Conservation (phyloP, 2,888 invertebrate genomes). For the Agonopterix alstromeriana region DNA sequence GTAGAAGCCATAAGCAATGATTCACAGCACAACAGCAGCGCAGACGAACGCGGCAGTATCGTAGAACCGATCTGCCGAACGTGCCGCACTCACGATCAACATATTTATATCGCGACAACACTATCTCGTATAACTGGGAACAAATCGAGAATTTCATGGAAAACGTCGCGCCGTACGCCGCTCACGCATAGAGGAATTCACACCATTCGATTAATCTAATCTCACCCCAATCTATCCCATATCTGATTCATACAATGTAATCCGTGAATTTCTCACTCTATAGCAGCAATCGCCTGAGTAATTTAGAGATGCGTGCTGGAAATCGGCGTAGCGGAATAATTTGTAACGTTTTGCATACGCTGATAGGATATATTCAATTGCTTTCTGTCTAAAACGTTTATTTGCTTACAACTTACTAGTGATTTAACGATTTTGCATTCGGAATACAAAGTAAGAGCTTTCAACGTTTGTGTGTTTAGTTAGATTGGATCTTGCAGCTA, state of each 20-base stretch:
- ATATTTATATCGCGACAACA: constrained; percentile 38
- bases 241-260: constrained; percentile 25
- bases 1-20: background rate
- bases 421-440: constrained; percentile 20
- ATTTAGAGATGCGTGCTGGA: constrained; percentile 33
- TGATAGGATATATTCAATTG: constrained; percentile 39
- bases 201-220: constrained; percentile 40
- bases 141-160: constrained; percentile 41
- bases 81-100: constrained; percentile 32
- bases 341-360: constrained; percentile 39
- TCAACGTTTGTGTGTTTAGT: no score
- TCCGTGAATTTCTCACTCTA: constrained; percentile 21
- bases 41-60: constrained; percentile 25
- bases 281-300: constrained; percentile 4
- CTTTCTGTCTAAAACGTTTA: constrained; percentile 40
- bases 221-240: constrained; percentile 23
- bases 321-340: constrained; percentile 42
- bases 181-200: constrained; percentile 31
- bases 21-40: constrained; percentile 12
- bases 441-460: constrained; percentile 16
- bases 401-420: constrained; percentile 23
- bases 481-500: no score
- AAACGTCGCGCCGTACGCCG: constrained; percentile 31
- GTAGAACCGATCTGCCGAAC: constrained; percentile 32
- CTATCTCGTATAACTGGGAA: constrained; percentile 36